Percentiles rank a stretch among this genome's conserved stretches.
These are phyloP conservation scores for Podocnemis expansa DNA, from an alignment of 2,113 vertebrate species.

Conservation along the genomic window DNA sequence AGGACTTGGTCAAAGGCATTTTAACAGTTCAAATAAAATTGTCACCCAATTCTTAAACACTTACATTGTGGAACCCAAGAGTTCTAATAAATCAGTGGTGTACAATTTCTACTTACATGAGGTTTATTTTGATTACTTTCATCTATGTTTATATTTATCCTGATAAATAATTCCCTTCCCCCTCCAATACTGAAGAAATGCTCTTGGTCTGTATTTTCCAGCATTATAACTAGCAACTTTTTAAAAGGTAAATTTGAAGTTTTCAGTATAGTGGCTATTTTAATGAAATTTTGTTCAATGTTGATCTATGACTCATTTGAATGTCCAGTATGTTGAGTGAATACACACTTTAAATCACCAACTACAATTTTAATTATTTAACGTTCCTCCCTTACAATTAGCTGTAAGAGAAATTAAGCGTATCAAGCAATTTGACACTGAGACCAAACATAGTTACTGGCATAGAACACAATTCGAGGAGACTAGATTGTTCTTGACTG, in stretches of 20 bases:
- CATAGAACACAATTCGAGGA: not conserved
- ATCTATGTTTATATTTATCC: not conserved
- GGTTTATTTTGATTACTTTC: not conserved
- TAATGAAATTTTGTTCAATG: not conserved
- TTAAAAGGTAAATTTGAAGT: not conserved
- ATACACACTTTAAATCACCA: not conserved
- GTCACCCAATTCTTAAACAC: not conserved
- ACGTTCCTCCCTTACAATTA: not conserved
- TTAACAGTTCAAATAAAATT: not conserved
- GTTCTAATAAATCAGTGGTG: not conserved
- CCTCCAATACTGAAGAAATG: not conserved
- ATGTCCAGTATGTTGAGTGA: not conserved
- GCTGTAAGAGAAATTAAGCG: not conserved
- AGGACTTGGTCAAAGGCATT: too few relatives aligned
- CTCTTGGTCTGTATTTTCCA: not conserved
- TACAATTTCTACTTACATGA: not conserved
- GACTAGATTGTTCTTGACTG: not conserved
- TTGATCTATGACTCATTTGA: not conserved
- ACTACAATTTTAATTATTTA: not conserved
- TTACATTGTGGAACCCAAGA: not conserved
- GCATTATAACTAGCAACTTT: not conserved
- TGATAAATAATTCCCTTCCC: not conserved
- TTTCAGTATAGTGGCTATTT: not conserved
- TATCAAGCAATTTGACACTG: not conserved
- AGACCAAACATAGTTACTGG: not conserved